Conservation (phyloP, 2,797 vertebrate genomes). For the Chelidonichthys spinosus region DNA sequence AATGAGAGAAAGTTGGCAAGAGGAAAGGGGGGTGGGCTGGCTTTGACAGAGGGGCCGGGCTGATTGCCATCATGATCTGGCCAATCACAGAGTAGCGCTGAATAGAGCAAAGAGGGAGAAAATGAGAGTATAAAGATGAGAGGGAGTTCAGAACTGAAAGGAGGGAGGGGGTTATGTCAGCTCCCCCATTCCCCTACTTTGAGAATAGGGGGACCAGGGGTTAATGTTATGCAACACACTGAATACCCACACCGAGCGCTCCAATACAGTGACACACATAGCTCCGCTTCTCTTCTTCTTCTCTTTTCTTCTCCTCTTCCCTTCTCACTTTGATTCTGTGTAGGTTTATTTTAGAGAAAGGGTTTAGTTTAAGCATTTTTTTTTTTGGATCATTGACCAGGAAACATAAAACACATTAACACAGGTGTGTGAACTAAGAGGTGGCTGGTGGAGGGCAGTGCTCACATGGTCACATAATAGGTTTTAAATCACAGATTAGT, state of each 20-base stretch:
- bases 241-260: conserved; percentile 79
- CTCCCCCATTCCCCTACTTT: conserved; percentile 66
- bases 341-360: background rate
- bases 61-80: conserved; percentile 85
- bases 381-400: background rate
- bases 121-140: conserved; percentile 71
- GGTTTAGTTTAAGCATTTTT: background rate
- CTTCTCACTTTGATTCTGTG: conserved; percentile 6
- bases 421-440: background rate
- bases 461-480: background rate
- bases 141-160: conserved; percentile 70
- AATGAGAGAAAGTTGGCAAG: conserved; percentile 56
- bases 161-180: conserved; percentile 86
- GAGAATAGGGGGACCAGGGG: conserved; percentile 85
- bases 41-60: conserved; percentile 78
- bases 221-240: conserved; percentile 89
- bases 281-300: conserved; percentile 30
- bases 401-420: background rate
- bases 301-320: background rate
- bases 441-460: background rate
- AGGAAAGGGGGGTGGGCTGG: conserved; percentile 58
- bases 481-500: no score
- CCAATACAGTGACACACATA: conserved; percentile 75
- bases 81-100: conserved; percentile 82
- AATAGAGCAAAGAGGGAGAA: conserved; percentile 80